These are phyloP conservation scores for Magallana gigas DNA, from an alignment of 1,140 invertebrate genomes.

Conservation along the genomic window DNA sequence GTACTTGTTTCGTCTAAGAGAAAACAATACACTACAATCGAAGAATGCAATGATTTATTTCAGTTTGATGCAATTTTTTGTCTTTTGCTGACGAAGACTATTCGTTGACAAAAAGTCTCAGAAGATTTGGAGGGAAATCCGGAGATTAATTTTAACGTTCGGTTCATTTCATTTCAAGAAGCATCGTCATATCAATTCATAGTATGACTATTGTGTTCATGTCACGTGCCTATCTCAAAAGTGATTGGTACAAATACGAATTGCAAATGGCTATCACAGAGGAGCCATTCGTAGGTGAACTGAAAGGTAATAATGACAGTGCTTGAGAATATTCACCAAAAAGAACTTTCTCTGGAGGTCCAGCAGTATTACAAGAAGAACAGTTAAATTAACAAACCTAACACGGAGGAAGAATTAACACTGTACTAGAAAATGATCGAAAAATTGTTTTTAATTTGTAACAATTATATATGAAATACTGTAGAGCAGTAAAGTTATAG, in stretches of 20 bases:
- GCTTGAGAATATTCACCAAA: neutral
- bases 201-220: slow-evolving; percentile 25
- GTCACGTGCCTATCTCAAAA: slow-evolving; percentile 31
- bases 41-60: neutral
- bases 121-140: neutral
- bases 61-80: neutral
- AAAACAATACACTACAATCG: slow-evolving; percentile 18
- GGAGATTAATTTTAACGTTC: neutral
- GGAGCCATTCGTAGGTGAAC: neutral
- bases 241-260: slow-evolving; percentile 34
- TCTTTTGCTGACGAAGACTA: slow-evolving; percentile 18
- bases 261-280: neutral
- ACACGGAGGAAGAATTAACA: neutral
- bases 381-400: neutral
- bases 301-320: neutral
- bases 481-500: too few relatives aligned
- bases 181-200: slow-evolving; percentile 9
- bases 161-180: slow-evolving; percentile 1
- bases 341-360: neutral
- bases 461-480: too few relatives aligned
- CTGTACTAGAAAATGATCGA: neutral
- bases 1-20: slow-evolving; percentile 16
- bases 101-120: neutral
- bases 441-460: neutral
- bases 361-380: neutral